These are phyloP conservation scores for Regulus satrapa DNA, from an alignment of 2,113 vertebrate species.

Conservation along the genomic window DNA sequence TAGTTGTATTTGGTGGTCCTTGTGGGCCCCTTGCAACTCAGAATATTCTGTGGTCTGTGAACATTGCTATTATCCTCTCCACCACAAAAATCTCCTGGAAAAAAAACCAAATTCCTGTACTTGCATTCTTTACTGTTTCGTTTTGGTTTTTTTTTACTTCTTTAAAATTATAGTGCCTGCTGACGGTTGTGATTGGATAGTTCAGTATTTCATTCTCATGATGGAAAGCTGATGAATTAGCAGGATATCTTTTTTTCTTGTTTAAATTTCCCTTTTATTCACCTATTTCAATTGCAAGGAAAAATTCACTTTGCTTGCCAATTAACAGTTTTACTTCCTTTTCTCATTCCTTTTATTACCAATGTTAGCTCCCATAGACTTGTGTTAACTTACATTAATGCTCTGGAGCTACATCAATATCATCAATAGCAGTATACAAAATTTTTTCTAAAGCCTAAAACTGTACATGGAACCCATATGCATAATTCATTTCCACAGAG, in stretches of 20 bases:
- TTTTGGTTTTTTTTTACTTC: neutral
- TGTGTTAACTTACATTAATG: neutral
- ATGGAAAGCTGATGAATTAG: neutral
- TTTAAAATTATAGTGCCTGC: neutral
- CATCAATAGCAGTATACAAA: neutral
- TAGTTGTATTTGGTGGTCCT: neutral
- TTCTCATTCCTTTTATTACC: neutral
- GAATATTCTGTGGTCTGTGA: neutral
- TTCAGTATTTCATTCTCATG: neutral
- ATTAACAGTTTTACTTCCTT: neutral
- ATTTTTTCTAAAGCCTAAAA: neutral
- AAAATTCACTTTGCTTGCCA: neutral
- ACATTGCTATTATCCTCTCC: neutral
- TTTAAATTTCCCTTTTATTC: neutral
- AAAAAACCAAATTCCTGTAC: rapidly evolving
- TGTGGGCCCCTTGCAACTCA: neutral
- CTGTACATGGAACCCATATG: neutral
- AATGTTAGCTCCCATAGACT: neutral
- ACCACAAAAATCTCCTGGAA: neutral
- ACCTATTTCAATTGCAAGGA: neutral
- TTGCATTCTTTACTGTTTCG: neutral
- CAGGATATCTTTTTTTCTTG: neutral
- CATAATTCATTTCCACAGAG: constrained; percentile 5
- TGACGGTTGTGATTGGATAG: neutral
- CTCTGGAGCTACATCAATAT: neutral